These are phyloP conservation scores for Dysmachus trigonus DNA, from an alignment of 2,888 invertebrate genomes.

Conservation along the genomic window DNA sequence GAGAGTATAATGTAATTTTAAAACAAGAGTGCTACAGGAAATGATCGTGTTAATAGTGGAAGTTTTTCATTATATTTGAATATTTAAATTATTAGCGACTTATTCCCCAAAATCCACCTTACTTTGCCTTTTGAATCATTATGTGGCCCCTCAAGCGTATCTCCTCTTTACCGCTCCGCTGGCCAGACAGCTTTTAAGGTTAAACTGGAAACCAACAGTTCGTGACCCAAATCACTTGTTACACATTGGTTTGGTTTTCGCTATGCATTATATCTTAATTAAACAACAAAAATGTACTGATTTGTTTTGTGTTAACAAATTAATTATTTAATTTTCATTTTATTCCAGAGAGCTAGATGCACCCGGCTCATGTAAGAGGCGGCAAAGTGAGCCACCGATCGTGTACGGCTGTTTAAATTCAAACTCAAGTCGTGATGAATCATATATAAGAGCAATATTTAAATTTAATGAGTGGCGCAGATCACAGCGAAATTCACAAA, in stretches of 20 bases:
- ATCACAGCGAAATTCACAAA: constrained; percentile 39
- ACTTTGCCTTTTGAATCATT: constrained; percentile 33
- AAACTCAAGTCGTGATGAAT: constrained; percentile 52
- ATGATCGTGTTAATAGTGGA: not conserved
- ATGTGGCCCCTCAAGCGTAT: constrained; percentile 44
- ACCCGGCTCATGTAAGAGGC: constrained; percentile 51
- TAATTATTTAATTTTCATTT: not conserved
- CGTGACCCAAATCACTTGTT: constrained; percentile 16
- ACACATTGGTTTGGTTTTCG: not conserved
- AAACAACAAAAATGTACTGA: not conserved
- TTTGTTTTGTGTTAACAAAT: not conserved
- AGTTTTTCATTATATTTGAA: not conserved
- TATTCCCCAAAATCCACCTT: constrained; percentile 7
- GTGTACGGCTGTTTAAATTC: constrained; percentile 38
- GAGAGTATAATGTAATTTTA: not conserved
- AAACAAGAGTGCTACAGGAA: not conserved
- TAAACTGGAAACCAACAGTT: not conserved
- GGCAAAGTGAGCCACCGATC: constrained; percentile 53
- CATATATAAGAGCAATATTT: constrained; percentile 52
- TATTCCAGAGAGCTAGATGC: constrained; percentile 53
- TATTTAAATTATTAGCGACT: not conserved
- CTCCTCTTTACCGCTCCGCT: constrained; percentile 43
- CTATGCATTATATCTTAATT: not conserved
- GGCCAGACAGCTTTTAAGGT: constrained; percentile 28
- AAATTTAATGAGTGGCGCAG: constrained; percentile 54